Base-by-base conservation (phyloP, 2,888 invertebrate genomes). In the Xanthia icteritia region DNA sequence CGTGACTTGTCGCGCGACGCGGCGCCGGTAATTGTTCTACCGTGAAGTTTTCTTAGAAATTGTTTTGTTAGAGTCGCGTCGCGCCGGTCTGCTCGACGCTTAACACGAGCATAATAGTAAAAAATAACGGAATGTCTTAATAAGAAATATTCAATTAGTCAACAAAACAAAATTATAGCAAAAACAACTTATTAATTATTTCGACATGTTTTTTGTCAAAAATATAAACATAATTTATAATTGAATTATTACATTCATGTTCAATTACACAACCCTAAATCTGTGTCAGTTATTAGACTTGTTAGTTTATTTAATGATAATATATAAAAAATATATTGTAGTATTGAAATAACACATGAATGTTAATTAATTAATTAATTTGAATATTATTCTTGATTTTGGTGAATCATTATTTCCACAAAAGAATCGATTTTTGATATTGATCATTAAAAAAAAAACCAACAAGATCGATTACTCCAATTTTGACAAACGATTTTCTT, bases 61-160 rank as follows among this genome's bases (percentile, higher is more conserved):
- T n/a, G n/a, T n/a, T n/a, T n/a, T n/a, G n/a, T n/a, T n/a, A n/a
- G n/a, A n/a, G n/a, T n/a, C n/a, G n/a, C n/a, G n/a, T n/a, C n/a
- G n/a, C n/a, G n/a, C n/a, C n/a, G n/a, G n/a, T n/a, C n/a, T n/a
- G n/a, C n/a, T n/a, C n/a, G n/a, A n/a, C n/a, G n/a, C n/a, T n/a
- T n/a, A 45, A 54, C 31, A 54, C 56, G n/a, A 68, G 13, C 20
- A 5, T 17, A 61, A 36, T 48, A 64, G 31, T 51, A 51, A 63
- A 68, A 42, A 77, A 48, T 23, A 68, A 74, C 71, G 83, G 83
- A 83, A 85, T 83, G 86, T 82, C 58, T 54, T 36, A 64, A 23
- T 65, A 15, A 69, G 20, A 17, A 77, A 71, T 65, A 58, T 70
- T 70, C 15, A 71, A 73, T 64, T 23, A 61, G 27, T 77, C 39